Evolutionary conservation across 2,797 vertebrate species (phyloP).

Genomic region (Anguilla obscura): DNA sequence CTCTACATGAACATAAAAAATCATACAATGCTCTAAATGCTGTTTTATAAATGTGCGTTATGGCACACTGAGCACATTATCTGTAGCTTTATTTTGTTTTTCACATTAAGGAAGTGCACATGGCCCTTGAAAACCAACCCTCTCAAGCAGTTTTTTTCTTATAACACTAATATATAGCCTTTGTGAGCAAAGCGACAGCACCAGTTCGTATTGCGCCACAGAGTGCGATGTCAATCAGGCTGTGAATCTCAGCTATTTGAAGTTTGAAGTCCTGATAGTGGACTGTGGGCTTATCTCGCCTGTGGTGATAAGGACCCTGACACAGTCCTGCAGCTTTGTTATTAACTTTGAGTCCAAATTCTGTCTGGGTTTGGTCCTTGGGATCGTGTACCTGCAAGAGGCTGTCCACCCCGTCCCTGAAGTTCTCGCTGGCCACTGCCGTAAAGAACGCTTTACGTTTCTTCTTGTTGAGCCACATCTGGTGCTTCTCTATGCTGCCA

Average conservation of each 20-base stretch:
- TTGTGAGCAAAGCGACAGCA: neutral
- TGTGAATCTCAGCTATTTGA: neutral
- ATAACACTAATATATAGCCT: neutral
- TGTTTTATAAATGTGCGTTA: neutral
- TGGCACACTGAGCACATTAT: neutral
- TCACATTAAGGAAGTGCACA: neutral
- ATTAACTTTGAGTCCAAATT: conserved; percentile 44
- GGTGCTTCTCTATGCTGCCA: conserved; percentile 79
- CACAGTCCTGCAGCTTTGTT: conserved; percentile 46
- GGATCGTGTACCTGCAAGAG: conserved; percentile 83
- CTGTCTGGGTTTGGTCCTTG: conserved; percentile 10
- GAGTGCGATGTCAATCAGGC: neutral
- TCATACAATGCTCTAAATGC: neutral
- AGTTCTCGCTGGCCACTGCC: conserved; percentile 78
- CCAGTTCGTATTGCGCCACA: neutral
- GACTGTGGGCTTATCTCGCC: neutral
- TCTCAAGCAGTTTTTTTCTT: neutral
- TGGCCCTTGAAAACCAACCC: neutral
- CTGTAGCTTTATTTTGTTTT: neutral
- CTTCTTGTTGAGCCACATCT: conserved; percentile 85
- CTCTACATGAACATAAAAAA: neutral
- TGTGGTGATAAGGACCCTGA: conserved; percentile 57
- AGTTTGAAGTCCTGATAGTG: conserved; percentile 17
- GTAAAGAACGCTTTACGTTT: conserved; percentile 94
- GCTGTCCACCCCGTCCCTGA: conserved; percentile 80